Conservation (phyloP, 2,113 vertebrate species). For the Andinoacara biseriatus region DNA sequence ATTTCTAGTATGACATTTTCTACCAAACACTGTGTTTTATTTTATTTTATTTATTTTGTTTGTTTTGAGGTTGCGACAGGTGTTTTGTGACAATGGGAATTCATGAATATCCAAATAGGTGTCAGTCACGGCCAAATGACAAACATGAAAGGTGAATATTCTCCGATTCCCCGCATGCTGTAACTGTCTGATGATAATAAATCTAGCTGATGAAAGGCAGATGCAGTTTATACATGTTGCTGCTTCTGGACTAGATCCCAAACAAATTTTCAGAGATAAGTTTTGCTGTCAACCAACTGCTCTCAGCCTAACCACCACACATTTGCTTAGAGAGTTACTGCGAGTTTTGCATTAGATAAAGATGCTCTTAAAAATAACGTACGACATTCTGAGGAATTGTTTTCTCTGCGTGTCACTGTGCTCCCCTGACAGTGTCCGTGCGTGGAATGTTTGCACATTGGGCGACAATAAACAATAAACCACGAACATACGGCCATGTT, state of each 20-base stretch:
- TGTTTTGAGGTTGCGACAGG: background rate
- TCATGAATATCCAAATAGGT: background rate
- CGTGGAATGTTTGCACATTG: background rate
- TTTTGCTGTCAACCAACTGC: background rate
- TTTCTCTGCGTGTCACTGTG: background rate
- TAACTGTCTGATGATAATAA: background rate
- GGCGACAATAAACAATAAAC: background rate
- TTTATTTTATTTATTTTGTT: background rate
- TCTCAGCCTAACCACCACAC: background rate
- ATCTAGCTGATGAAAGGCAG: background rate
- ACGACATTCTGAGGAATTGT: background rate
- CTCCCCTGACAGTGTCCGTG: too few species aligned
- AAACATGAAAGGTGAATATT: background rate
- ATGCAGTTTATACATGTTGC: background rate
- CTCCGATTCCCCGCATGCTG: background rate
- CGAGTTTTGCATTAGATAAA: conserved; percentile 42
- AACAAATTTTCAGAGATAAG: background rate
- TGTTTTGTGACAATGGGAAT: background rate
- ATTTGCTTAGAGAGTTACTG: conserved; percentile 18
- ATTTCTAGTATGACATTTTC: background rate
- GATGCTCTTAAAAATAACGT: background rate
- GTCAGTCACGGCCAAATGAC: background rate
- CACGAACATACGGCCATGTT: background rate
- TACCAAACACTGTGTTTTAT: background rate
- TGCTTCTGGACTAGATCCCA: background rate